A percentile compares a stretch with the other conserved stretches of the same genome.
Conservation (phyloP, 2,888 invertebrate species). For the Bibio marci region DNA sequence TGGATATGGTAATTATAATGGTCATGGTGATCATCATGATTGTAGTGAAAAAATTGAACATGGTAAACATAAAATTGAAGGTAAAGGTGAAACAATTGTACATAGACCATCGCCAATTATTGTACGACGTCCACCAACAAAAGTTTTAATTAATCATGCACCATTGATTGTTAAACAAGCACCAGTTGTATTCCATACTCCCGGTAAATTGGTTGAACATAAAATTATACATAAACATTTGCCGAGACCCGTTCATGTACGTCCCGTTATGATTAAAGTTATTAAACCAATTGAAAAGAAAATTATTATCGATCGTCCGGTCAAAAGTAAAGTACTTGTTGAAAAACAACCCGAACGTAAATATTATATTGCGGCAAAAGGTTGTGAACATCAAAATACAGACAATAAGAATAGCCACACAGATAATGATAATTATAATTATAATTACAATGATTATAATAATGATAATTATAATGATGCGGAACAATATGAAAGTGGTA, state of each 20-base stretch:
- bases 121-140: constrained; percentile 26
- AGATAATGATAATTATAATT: no score
- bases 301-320: no score
- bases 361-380: no score
- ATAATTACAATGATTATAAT: no score
- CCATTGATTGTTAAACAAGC: constrained; percentile 27
- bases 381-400: no score
- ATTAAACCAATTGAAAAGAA: constrained; percentile 17
- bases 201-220: constrained; percentile 26
- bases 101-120: constrained; percentile 27
- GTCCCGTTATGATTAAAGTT: constrained; percentile 26
- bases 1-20: no score
- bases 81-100: constrained; percentile 25
- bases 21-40: no score
- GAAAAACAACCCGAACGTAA: background rate
- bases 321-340: background rate
- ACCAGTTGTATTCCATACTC: constrained; percentile 27
- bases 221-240: constrained; percentile 24
- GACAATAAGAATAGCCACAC: no score
- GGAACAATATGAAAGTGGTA: no score
- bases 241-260: constrained; percentile 25
- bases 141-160: constrained; percentile 25
- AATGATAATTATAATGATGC: no score
- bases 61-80: no score
- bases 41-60: no score